A percentile compares a stretch with the other conserved stretches of the same genome.
Conservation (phyloP, 2,888 invertebrate genomes). For the Hirtodrosophila trivittata region DNA sequence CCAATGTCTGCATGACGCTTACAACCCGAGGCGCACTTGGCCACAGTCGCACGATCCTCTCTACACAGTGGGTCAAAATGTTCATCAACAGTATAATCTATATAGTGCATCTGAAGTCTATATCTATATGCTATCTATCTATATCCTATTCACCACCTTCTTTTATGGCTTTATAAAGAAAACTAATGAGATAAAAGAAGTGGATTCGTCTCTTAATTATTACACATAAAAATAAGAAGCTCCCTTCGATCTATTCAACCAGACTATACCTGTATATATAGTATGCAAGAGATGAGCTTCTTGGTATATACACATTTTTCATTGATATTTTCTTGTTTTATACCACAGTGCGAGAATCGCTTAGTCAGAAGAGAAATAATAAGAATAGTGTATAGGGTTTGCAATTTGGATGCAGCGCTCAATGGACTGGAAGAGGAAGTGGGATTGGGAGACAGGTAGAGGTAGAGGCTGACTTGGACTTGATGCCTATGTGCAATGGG, state of each 20-base stretch:
- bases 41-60: constrained; percentile 53
- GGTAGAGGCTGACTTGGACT: background rate
- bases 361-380: constrained; percentile 61
- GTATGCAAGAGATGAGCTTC: no score
- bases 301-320: no score
- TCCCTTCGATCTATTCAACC: no score
- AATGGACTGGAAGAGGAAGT: constrained; percentile 15
- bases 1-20: constrained; percentile 52
- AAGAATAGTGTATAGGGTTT: constrained; percentile 71
- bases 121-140: no score
- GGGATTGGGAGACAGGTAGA: background rate
- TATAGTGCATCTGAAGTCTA: no score
- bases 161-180: no score
- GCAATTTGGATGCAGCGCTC: constrained; percentile 68
- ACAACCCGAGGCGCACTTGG: constrained; percentile 63
- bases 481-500: constrained; percentile 11
- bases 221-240: no score
- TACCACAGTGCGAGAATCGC: constrained; percentile 55
- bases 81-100: background rate
- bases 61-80: constrained; percentile 55
- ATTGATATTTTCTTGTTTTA: background rate
- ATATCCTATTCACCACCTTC: no score
- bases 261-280: no score
- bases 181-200: no score
- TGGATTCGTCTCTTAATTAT: no score